These are phyloP conservation scores for Calyptommatus sinebrachiatus DNA, from an alignment of 2,113 vertebrate species.

Conservation along the genomic window DNA sequence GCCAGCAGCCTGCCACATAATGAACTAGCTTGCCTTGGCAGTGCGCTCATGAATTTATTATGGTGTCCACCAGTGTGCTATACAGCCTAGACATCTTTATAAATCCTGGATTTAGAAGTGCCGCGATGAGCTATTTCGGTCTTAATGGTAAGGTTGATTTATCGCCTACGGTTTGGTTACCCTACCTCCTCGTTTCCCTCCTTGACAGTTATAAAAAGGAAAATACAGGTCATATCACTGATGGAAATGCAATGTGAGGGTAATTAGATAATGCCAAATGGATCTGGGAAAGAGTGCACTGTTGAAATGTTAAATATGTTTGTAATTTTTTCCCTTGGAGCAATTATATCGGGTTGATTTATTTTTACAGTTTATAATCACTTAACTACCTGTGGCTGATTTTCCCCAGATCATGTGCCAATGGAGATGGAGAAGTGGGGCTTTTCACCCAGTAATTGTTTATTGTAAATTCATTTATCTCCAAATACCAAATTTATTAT, in stretches of 20 bases:
- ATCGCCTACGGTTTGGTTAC: slow-evolving; percentile 75
- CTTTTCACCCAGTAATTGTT: slow-evolving; percentile 63
- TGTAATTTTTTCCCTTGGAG: slow-evolving; percentile 74
- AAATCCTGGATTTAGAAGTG: slow-evolving; percentile 86
- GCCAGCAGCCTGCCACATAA: slow-evolving; percentile 88
- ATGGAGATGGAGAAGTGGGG: slow-evolving; percentile 67
- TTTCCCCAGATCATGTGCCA: slow-evolving; percentile 72
- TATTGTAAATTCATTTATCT: slow-evolving; percentile 69
- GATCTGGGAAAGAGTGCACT: slow-evolving; percentile 77
- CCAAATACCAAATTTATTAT: slow-evolving; percentile 59
- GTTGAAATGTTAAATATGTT: slow-evolving; percentile 80
- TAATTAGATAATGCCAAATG: slow-evolving; percentile 90
- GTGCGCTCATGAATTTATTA: slow-evolving; percentile 95
- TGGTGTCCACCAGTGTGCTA: slow-evolving; percentile 92
- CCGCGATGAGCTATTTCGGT: slow-evolving; percentile 79
- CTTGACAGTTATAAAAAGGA: slow-evolving; percentile 73
- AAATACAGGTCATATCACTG: slow-evolving; percentile 88
- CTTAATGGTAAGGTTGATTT: slow-evolving; percentile 87
- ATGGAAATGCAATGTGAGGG: slow-evolving; percentile 91
- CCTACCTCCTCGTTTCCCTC: slow-evolving; percentile 74
- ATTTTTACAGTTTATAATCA: slow-evolving; percentile 79
- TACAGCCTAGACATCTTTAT: slow-evolving; percentile 90
- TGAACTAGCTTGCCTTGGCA: slow-evolving; percentile 95
- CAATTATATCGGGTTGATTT: slow-evolving; percentile 84
- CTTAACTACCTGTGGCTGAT: slow-evolving; percentile 82